phyloP scores from a whole-genome alignment of 2,888 invertebrate species.

The Mesorhabditis spiculigera region DNA sequence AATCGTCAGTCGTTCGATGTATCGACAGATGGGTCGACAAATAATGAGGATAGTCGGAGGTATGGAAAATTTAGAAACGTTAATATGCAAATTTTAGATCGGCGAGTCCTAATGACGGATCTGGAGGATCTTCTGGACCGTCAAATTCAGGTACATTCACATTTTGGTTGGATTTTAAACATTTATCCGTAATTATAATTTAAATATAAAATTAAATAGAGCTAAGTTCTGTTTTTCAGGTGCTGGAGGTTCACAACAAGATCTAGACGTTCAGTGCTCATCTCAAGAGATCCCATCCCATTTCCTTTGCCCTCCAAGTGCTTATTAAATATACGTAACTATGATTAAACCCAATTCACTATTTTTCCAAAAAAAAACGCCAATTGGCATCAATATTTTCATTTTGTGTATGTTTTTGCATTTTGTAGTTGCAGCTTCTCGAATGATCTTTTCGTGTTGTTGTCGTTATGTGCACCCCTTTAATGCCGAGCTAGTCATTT shows the following conservation, averaged over 20 bases:
- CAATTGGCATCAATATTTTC: too few species aligned
- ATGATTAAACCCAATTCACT: too few species aligned
- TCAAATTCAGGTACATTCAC: neutral
- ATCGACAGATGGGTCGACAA: conserved; percentile 1
- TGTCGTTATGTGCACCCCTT: too few species aligned
- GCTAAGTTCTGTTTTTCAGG: neutral
- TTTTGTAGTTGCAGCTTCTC: too few species aligned
- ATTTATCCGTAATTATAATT: neutral
- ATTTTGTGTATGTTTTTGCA: too few species aligned
- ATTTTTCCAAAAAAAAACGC: too few species aligned
- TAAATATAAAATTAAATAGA: too few species aligned
- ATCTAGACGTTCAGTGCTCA: neutral
- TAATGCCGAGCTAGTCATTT: too few species aligned
- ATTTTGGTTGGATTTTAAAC: neutral
- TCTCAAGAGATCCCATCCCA: neutral
- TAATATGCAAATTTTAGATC: neutral
- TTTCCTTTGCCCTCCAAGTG: neutral
- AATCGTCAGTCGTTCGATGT: neutral
- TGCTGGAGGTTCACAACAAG: neutral
- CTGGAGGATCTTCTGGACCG: neutral
- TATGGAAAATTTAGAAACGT: neutral
- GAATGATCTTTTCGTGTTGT: too few species aligned
- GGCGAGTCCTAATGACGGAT: neutral
- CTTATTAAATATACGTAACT: neutral
- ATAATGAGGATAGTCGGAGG: neutral